These are phyloP conservation scores for Calliphora vicina DNA, from an alignment of 1,140 invertebrate genomes.

Conservation along the genomic window DNA sequence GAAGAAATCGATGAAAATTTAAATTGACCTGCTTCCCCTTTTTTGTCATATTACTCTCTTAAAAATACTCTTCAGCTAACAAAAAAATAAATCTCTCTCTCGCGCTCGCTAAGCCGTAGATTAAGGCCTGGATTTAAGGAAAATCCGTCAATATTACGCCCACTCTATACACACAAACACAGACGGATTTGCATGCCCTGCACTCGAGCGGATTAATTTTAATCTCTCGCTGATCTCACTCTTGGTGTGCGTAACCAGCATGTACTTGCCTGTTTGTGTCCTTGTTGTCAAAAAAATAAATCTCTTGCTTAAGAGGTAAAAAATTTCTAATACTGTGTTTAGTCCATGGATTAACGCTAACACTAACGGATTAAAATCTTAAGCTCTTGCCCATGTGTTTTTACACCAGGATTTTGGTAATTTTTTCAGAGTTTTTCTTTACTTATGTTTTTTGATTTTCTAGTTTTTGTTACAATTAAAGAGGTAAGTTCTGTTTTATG, in stretches of 20 bases:
- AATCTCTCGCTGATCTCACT: slow-evolving; percentile 12
- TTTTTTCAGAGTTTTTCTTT: not conserved
- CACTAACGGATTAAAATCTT: slow-evolving; percentile 4
- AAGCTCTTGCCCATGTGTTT: slow-evolving; percentile 8
- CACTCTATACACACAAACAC: not conserved
- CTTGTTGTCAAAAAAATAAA: slow-evolving; percentile 10
- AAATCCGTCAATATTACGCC: slow-evolving; percentile 36
- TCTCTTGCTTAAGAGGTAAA: slow-evolving; percentile 27
- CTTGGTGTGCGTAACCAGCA: not conserved
- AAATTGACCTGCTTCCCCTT: not conserved
- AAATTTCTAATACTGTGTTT: slow-evolving; percentile 15
- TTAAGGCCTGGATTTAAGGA: slow-evolving; percentile 27
- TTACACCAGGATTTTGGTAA: not conserved
- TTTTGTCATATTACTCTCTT: slow-evolving; percentile 9
- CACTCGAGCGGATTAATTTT: slow-evolving; percentile 17
- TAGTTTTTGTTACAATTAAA: slow-evolving; percentile 21
- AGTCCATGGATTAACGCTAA: slow-evolving; percentile 31
- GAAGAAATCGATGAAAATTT: too few relatives aligned
- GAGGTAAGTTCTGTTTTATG: slow-evolving; percentile 15
- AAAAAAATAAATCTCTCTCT: slow-evolving; percentile 28
- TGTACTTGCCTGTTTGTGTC: not conserved
- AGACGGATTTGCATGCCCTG: not conserved
- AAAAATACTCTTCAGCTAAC: not conserved
- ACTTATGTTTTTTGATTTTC: not conserved
- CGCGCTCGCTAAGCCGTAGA: not conserved